These are phyloP conservation scores for Ceraclea dissimilis DNA, from an alignment of 2,888 invertebrate genomes.

Conservation along the genomic window DNA sequence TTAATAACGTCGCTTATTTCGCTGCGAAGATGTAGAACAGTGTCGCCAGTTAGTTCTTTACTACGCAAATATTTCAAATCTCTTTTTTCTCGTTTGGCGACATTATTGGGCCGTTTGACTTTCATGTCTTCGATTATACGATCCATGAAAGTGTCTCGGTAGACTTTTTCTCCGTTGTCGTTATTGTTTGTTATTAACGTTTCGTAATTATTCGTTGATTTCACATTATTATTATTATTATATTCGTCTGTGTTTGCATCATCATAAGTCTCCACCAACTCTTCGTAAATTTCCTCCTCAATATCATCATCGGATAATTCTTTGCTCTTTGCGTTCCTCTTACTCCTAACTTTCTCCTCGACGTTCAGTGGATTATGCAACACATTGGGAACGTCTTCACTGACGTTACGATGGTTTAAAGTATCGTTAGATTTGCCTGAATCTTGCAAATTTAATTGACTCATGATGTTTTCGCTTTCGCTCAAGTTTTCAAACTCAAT, in stretches of 20 bases:
- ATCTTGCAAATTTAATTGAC: neutral
- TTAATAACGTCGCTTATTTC: constrained; percentile 23
- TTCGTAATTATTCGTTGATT: neutral
- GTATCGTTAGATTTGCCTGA: neutral
- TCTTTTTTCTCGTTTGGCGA: neutral
- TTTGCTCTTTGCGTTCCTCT: neutral
- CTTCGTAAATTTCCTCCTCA: neutral
- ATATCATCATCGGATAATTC: constrained; percentile 7
- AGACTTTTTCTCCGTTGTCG: neutral
- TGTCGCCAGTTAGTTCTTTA: constrained; percentile 18
- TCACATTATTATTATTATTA: neutral
- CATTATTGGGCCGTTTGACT: constrained; percentile 7
- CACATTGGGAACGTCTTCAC: neutral
- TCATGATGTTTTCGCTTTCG: neutral
- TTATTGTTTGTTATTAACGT: too few relatives aligned
- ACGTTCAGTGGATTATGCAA: neutral
- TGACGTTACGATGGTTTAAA: too few relatives aligned
- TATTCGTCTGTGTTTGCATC: neutral
- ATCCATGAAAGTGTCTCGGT: constrained; percentile 21
- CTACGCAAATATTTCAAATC: neutral
- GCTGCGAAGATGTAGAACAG: constrained; percentile 18
- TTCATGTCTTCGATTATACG: constrained; percentile 6
- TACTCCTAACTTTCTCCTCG: neutral
- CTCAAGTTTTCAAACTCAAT: constrained; percentile 12
- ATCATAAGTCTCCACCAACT: neutral